Percentiles rank a stretch among this genome's conserved stretches.
phyloP scores from a whole-genome alignment of 2,113 vertebrate species.

The Prochilodus magdalenae region DNA sequence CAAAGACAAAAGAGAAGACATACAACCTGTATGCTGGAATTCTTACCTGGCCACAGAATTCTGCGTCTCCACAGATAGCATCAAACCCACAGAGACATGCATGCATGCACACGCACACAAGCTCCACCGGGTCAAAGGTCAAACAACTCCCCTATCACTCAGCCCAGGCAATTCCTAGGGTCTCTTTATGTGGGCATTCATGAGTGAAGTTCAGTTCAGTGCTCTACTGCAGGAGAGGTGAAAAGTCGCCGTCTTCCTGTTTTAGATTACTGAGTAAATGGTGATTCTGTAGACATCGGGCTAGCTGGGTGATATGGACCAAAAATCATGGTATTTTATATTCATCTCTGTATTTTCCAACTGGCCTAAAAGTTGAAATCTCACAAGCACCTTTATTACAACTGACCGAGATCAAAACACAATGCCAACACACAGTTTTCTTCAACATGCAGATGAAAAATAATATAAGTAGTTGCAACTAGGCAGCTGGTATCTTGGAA shows the following conservation, averaged over 20 bases:
- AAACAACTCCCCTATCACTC: background rate
- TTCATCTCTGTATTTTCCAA: too few species aligned
- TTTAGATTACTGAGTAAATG: background rate
- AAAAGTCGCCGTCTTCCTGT: background rate
- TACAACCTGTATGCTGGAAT: background rate
- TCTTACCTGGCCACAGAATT: background rate
- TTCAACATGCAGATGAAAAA: too few species aligned
- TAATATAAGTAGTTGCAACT: too few species aligned
- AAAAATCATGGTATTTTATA: too few species aligned
- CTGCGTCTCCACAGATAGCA: background rate
- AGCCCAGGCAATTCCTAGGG: background rate
- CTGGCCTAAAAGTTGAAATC: too few species aligned
- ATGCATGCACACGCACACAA: slow-evolving; percentile 10
- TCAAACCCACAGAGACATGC: slow-evolving; percentile 4
- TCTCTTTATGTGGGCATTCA: background rate
- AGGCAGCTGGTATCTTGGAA: too few species aligned
- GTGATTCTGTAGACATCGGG: too few species aligned
- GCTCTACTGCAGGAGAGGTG: background rate
- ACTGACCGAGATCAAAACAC: too few species aligned
- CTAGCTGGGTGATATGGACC: too few species aligned
- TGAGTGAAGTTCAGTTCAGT: background rate
- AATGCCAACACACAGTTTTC: too few species aligned
- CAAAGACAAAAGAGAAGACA: slow-evolving; percentile 32
- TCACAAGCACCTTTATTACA: too few species aligned
- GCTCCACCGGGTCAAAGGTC: background rate